Evolutionary conservation across 2,113 vertebrate genomes (phyloP).

Genomic region (Proteles cristata): DNA sequence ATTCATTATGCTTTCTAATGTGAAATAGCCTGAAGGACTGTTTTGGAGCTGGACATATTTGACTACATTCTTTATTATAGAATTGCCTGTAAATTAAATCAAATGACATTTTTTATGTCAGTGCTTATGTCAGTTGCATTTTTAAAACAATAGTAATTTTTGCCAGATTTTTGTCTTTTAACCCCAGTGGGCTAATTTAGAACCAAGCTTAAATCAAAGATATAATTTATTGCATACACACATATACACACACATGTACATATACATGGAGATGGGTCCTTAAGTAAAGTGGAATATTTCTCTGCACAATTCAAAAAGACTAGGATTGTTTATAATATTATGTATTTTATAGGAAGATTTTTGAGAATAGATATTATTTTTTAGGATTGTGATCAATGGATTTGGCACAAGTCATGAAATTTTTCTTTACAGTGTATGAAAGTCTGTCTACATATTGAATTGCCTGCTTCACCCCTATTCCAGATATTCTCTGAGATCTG

Average conservation of each 20-base stretch:
- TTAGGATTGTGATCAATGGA: neutral
- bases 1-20: neutral
- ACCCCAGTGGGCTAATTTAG: neutral
- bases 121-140: neutral
- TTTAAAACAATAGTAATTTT: slow-evolving; percentile 23
- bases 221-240: neutral
- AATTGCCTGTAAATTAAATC: neutral
- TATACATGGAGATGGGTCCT: neutral
- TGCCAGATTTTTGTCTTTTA: slow-evolving; percentile 39
- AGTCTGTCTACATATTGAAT: slow-evolving; percentile 57
- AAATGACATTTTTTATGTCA: slow-evolving; percentile 11
- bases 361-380: slow-evolving; percentile 28
- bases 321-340: neutral
- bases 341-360: slow-evolving; percentile 10
- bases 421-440: slow-evolving; percentile 57
- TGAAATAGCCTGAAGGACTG: neutral
- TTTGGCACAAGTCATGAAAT: neutral
- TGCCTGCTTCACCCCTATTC: slow-evolving; percentile 46
- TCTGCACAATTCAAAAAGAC: neutral
- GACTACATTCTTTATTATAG: neutral
- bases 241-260: neutral
- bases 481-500: slow-evolving; percentile 59
- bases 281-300: neutral
- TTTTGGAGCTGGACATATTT: neutral
- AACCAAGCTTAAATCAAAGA: neutral